Base-by-base conservation (phyloP, 2,113 vertebrate species). In the Pungitius pungitius region DNA sequence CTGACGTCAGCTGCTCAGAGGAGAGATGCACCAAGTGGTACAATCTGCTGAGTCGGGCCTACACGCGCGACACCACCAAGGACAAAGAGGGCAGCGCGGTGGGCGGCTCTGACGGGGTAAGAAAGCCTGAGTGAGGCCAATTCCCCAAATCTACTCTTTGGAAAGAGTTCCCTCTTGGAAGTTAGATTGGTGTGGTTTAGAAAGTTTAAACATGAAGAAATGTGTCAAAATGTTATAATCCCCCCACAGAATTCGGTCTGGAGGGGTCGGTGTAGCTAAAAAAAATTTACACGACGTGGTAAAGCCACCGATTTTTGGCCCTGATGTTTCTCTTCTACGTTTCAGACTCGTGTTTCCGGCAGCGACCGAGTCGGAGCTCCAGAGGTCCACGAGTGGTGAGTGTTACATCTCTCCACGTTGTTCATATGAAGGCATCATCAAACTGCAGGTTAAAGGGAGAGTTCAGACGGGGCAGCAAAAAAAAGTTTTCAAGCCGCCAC, bases 1-100 rank as follows among this genome's bases (percentile, higher is more conserved):
- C 97, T 30, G 96, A 99, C 56, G 89, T 96, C 64, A 92, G 93
- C 84, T 93, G 89, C 77, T 94, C 94, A 0, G 95, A 95, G 79
- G 96, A 97, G 77, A 92, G 94, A 85, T 92, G 93, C 65, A 94
- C 93, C 7, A 94, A 94, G 69, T 98, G 96, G 95, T 99, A 96
- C 90, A 99, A 99, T 90, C 95, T 99, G 57, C 95, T 99, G 71
- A 96, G 93, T 85, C 94, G 93, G 8, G 91, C 93, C 85, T 94
- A 94, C 86, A 90, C 96, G 83, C 90, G 95, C 54, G 93, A 95
- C 55, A 92, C 95, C 81, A 90, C 65, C 86, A 94, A 94, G 89
- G 91, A 91, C 59, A 90, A 79, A 39, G 88, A 87, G 15, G 37
- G 64, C 37, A 1, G 71, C 52, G 63, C 42, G 0, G 42, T 52